phyloP scores from a whole-genome alignment of 2,113 vertebrate species.

The Apodemus speciosus region DNA sequence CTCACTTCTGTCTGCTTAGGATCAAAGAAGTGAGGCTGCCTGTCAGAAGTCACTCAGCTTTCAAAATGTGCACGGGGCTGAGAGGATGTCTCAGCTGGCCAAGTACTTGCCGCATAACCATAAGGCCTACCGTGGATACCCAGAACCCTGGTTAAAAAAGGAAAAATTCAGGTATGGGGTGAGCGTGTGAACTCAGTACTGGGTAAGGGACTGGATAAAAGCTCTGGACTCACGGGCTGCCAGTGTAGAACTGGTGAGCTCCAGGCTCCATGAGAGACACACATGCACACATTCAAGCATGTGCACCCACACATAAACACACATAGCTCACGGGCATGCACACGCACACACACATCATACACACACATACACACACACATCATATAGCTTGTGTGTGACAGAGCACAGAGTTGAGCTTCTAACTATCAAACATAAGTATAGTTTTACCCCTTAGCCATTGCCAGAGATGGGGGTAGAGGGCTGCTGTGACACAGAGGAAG shows the following conservation, averaged over 20 bases:
- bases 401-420: neutral
- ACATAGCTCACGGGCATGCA: neutral
- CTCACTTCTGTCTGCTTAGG: neutral
- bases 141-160: neutral
- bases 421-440: neutral
- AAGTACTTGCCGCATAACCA: neutral
- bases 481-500: neutral
- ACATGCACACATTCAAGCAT: neutral
- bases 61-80: neutral
- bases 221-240: neutral
- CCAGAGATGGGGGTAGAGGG: neutral
- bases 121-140: too few relatives aligned
- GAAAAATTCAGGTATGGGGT: too few relatives aligned
- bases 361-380: neutral
- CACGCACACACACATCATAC: neutral
- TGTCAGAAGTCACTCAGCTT: neutral
- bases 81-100: neutral
- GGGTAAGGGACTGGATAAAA: neutral
- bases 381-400: neutral
- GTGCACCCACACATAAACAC: neutral
- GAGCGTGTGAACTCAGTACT: neutral
- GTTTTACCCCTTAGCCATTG: neutral
- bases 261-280: neutral
- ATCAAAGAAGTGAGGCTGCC: neutral
- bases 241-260: neutral